Evolutionary conservation across 2,113 vertebrate genomes (phyloP), one percentile per base, ranked within the genome.

Genomic region (Gallinago media): DNA sequence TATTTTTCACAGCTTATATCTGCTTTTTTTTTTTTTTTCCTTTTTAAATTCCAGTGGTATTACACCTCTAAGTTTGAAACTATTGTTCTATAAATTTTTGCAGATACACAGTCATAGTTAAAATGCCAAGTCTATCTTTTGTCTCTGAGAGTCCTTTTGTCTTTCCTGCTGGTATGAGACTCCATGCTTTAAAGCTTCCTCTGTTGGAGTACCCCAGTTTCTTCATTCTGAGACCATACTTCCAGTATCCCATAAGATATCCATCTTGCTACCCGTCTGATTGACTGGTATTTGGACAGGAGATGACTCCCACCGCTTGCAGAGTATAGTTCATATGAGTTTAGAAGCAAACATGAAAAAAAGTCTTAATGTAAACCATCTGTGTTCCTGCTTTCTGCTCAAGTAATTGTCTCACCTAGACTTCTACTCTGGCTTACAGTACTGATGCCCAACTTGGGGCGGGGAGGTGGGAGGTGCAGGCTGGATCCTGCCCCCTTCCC

Each of bases 41-140:
- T 44, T 88, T 85, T 83, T 83, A 59, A 83, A 93, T 84, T 86
- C 75, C 15, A 66, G 63, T 93, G 92, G 89, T 90, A 86, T 59
- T 14, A 58, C 62, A 50, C 80, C 31, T 92, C 85, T 94, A 40
- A 86, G 93, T 95, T 91, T 91, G 74, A 91, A 85, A 32, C 74
- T 65, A 62, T 73, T 81, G 29, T 87, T 80, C 49, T 66, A 11
- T 36, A 63, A 36, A 46, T 62, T 85, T 77, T 76, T 3, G 3
- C n/a, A 94, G 36, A 52, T 21, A 5, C 8, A 31, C 8, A 79
- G 42, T 22, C 56, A 59, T 34, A 75, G 47, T 79, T 63, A 54
- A 89, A 91, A 94, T 31, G 14, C 21, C 14, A 63, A 4, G 11
- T 76, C 20, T 46, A 81, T 46, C 36, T 72, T 74, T 90, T 38